Conservation (phyloP, 1,140 invertebrate species). For the Acyrthosiphon pisum region DNA sequence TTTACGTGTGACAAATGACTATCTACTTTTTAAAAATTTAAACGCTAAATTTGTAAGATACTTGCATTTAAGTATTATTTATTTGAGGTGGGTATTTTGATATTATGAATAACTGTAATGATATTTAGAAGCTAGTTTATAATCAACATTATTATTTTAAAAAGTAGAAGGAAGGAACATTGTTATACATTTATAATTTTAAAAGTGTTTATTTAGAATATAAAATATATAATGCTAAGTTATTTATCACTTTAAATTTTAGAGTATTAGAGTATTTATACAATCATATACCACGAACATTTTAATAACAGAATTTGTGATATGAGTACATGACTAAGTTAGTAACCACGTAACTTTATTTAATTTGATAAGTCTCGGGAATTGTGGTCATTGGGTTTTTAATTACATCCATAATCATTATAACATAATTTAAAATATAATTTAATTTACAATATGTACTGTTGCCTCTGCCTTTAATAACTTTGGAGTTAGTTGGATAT, state of each 20-base stretch:
- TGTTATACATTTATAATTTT: background rate
- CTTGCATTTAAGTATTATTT: background rate
- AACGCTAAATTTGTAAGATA: too few relatives aligned
- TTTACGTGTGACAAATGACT: too few relatives aligned
- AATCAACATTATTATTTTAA: background rate
- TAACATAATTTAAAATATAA: background rate
- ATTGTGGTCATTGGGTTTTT: background rate
- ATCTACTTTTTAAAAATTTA: too few relatives aligned
- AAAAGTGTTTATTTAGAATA: too few relatives aligned
- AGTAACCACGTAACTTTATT: background rate
- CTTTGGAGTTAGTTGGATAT: background rate
- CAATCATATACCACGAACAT: background rate
- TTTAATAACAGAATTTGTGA: background rate
- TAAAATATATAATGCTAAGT: too few relatives aligned
- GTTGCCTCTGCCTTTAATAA: background rate
- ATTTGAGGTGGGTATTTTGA: background rate
- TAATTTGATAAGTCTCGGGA: background rate
- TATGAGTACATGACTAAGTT: background rate
- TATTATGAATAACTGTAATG: background rate
- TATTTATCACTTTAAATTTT: too few relatives aligned
- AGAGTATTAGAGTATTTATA: background rate
- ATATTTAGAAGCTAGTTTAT: background rate
- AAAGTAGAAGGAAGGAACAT: background rate
- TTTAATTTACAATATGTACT: background rate
- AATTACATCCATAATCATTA: background rate